Evolutionary conservation across 2,113 vertebrate genomes (phyloP).

Genomic region (Deroptyus accipitrinus): DNA sequence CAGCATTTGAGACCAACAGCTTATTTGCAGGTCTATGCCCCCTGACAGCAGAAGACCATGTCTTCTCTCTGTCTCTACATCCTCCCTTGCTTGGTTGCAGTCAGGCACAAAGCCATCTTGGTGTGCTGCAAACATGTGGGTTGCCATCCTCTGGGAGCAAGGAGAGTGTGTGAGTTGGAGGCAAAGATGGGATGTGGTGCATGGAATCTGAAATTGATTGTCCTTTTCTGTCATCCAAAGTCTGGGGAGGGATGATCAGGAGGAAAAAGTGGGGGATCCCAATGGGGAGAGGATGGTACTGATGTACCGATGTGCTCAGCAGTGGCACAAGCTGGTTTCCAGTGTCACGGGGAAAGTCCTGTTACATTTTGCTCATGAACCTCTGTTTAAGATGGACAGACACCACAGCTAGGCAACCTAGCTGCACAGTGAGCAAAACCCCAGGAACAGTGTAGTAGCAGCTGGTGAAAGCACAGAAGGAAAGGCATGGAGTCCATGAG

Average conservation of each 20-base stretch:
- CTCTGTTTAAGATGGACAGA: not conserved
- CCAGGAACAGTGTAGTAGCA: not conserved
- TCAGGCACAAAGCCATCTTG: not conserved
- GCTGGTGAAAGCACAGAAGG: not conserved
- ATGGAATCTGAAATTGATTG: not conserved
- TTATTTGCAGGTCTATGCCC: not conserved
- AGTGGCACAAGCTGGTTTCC: not conserved
- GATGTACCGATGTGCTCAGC: accelerated
- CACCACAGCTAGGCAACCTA: not conserved
- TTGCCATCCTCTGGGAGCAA: not conserved
- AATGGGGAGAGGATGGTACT: not conserved
- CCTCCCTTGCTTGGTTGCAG: not conserved
- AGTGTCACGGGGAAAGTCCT: accelerated
- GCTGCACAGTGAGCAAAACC: not conserved
- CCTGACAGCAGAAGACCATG: not conserved
- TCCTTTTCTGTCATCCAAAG: not conserved
- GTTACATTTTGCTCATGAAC: not conserved
- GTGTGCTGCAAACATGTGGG: not conserved
- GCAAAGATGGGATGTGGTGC: not conserved
- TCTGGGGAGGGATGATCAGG: not conserved
- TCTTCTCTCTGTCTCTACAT: not conserved
- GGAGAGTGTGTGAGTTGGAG: not conserved
- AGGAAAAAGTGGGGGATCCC: not conserved
- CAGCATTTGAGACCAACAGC: not conserved
- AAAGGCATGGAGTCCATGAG: not conserved